phyloP scores from a whole-genome alignment of 2,888 invertebrate species.

The Aphodius granarius region DNA sequence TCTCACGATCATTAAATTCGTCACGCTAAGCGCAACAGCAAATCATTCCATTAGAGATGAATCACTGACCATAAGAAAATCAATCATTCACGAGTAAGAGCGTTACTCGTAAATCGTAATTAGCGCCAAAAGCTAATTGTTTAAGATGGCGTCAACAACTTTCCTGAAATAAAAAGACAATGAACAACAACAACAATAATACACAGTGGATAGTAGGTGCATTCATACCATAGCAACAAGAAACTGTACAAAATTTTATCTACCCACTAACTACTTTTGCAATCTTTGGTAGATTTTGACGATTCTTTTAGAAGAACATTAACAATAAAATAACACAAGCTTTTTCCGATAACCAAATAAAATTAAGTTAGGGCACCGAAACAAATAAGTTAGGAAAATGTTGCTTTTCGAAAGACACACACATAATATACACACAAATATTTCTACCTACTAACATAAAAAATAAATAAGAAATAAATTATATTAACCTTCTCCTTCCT shows the following conservation, averaged over 20 bases:
- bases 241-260: too few relatives aligned
- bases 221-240: too few relatives aligned
- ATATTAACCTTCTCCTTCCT: conserved; percentile 29
- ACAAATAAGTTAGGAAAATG: too few relatives aligned
- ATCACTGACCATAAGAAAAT: background rate
- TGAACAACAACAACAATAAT: background rate
- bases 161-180: background rate
- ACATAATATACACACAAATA: too few relatives aligned
- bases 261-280: too few relatives aligned
- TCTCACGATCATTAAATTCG: background rate
- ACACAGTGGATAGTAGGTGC: too few relatives aligned
- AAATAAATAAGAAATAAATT: conserved; percentile 7
- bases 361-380: too few relatives aligned
- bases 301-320: too few relatives aligned
- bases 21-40: background rate
- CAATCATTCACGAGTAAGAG: background rate
- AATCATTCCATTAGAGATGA: background rate
- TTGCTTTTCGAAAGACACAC: too few relatives aligned
- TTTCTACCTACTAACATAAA: background rate
- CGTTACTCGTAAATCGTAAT: background rate
- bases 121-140: background rate
- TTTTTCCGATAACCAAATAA: too few relatives aligned
- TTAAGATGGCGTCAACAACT: background rate
- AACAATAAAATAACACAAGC: too few relatives aligned
- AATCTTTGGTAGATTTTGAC: too few relatives aligned